phyloP scores from a whole-genome alignment of 2,888 invertebrate species.

The Capitulum mitella region DNA sequence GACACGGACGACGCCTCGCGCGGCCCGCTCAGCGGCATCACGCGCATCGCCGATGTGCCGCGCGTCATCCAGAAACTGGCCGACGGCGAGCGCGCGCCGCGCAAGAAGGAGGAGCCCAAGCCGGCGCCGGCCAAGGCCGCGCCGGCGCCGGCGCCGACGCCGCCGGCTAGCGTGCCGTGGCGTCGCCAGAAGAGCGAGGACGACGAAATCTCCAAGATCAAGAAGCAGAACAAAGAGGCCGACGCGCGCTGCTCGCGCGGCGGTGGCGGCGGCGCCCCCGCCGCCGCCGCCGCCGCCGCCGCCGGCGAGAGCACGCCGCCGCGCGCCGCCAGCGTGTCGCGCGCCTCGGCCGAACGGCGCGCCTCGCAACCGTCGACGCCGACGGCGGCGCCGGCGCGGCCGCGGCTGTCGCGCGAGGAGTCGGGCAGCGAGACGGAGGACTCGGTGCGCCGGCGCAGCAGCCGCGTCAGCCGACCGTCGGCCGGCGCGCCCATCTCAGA shows the following conservation, averaged over 20 bases:
- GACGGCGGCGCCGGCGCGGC: slow-evolving; percentile 44
- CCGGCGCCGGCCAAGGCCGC: slow-evolving; percentile 33
- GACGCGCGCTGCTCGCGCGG: slow-evolving; percentile 38
- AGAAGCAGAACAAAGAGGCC: slow-evolving; percentile 36
- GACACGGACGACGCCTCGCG: slow-evolving; percentile 81
- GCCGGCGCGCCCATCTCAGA: not conserved
- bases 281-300: slow-evolving; percentile 37
- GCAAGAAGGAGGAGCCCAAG: slow-evolving; percentile 42
- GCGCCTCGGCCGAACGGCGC: slow-evolving; percentile 30
- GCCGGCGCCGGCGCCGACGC: slow-evolving; percentile 37
- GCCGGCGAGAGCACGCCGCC: slow-evolving; percentile 35
- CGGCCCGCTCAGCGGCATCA: slow-evolving; percentile 77
- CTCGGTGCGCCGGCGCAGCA: slow-evolving; percentile 26
- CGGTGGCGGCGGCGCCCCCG: slow-evolving; percentile 37
- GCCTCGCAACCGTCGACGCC: slow-evolving; percentile 35
- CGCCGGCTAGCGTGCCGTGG: slow-evolving; percentile 42
- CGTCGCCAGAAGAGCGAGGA: slow-evolving; percentile 78
- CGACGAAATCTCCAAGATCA: slow-evolving; percentile 56
- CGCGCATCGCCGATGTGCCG: slow-evolving; percentile 75
- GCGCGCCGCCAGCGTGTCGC: slow-evolving; percentile 24
- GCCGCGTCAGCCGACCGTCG: slow-evolving; percentile 27
- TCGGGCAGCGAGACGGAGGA: slow-evolving; percentile 33
- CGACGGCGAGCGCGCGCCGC: slow-evolving; percentile 63
- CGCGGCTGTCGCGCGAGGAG: slow-evolving; percentile 76
- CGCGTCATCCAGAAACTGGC: slow-evolving; percentile 81